A percentile compares a stretch with the other conserved stretches of the same genome.
Evolutionary conservation across 2,888 invertebrate genomes (phyloP).

Genomic region (Lasioglossum malachurum): DNA sequence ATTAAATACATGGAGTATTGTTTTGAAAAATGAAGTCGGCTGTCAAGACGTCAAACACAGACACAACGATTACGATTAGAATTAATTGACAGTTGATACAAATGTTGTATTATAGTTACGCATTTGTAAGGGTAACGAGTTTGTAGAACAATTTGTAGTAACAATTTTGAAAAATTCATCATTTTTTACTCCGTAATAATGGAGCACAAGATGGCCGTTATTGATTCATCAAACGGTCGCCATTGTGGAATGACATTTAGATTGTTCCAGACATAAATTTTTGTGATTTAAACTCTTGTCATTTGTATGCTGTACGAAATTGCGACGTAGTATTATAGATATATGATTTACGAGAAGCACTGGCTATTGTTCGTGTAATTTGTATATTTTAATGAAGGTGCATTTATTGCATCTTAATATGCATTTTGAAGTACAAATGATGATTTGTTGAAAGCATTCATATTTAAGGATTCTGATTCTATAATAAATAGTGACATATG

Average conservation of each 20-base stretch:
- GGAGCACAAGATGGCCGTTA: conserved; percentile 61
- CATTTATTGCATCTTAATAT: not conserved
- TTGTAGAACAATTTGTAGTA: not conserved
- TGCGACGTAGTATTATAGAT: not conserved
- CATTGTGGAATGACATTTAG: conserved; percentile 16
- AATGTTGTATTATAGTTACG: not conserved
- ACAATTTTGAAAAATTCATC: not conserved
- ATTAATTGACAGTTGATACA: not conserved
- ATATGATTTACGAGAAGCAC: not conserved
- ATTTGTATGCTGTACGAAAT: not conserved
- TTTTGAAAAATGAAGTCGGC: not conserved
- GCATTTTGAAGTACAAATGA: not conserved
- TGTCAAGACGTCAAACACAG: not conserved
- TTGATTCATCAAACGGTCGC: conserved; percentile 44
- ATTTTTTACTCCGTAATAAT: conserved; percentile 34
- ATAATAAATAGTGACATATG: not conserved
- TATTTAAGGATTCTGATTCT: not conserved
- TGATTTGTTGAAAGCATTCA: not conserved
- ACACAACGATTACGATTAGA: not conserved
- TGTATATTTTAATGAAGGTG: not conserved
- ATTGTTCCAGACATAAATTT: not conserved
- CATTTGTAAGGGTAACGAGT: not conserved
- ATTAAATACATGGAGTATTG: not conserved
- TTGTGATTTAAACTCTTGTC: not conserved
- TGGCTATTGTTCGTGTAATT: not conserved